Percentiles rank a stretch among this genome's conserved stretches.
phyloP scores from a whole-genome alignment of 2,797 vertebrate genomes.

The Gymnoscopelus microlampas region DNA sequence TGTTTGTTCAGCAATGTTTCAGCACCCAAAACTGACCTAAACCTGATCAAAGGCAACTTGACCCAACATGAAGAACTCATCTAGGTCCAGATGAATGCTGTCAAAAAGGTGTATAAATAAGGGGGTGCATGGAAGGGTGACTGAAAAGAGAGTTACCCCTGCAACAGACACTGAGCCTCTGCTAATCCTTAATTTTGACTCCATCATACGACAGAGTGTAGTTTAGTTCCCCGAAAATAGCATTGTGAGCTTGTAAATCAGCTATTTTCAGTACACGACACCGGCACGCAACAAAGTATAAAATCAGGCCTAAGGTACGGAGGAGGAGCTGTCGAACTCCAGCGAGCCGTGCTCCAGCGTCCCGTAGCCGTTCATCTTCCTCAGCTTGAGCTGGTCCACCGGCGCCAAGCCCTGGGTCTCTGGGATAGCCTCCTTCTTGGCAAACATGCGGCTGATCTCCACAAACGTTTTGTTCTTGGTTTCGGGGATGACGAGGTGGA shows the following conservation, averaged over 20 bases:
- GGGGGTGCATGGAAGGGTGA: too few relatives aligned
- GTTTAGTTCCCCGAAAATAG: too few relatives aligned
- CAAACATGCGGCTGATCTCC: conserved; percentile 90
- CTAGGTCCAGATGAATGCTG: neutral
- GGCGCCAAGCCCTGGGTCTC: conserved; percentile 72
- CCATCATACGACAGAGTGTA: too few relatives aligned
- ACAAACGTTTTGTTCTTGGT: conserved; percentile 93
- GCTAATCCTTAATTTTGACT: too few relatives aligned
- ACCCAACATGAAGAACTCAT: neutral
- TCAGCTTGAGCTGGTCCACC: conserved; percentile 80
- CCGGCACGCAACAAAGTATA: too few relatives aligned
- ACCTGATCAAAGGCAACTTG: neutral
- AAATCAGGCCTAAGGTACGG: conserved; percentile 56
- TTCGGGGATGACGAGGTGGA: conserved; percentile 88
- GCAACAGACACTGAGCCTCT: too few relatives aligned
- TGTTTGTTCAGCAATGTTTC: conserved; percentile 1
- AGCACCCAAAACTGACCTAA: conserved; percentile 21
- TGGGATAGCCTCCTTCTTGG: conserved; percentile 65
- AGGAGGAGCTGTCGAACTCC: conserved; percentile 82
- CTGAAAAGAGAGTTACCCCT: too few relatives aligned
- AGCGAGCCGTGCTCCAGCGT: conserved; percentile 81
- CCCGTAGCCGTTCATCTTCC: conserved; percentile 85
- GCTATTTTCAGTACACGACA: too few relatives aligned
- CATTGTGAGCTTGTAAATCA: too few relatives aligned
- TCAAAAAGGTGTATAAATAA: too few relatives aligned